A percentile compares a stretch with the other conserved stretches of the same genome.
phyloP scores from a whole-genome alignment of 2,888 invertebrate genomes.

The Hypomecis atomaria region DNA sequence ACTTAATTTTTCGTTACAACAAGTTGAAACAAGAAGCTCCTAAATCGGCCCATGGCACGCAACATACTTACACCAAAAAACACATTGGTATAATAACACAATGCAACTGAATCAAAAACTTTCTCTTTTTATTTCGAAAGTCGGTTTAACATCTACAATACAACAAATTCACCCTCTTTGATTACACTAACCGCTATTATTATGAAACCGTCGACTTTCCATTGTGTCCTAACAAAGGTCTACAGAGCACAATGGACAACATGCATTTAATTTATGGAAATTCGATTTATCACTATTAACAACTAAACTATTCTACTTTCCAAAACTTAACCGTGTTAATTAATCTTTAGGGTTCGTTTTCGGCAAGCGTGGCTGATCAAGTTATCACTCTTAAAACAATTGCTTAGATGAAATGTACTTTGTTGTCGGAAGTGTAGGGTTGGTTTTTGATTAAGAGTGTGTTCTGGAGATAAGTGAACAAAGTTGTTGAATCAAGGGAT shows the following conservation, averaged over 20 bases:
- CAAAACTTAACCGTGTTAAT: constrained; percentile 1
- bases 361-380: not conserved
- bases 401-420: not conserved
- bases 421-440: not conserved
- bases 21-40: no score
- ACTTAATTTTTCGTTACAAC: no score
- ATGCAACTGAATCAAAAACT: no score
- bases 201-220: constrained; percentile 6
- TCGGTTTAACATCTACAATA: no score
- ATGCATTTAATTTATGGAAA: constrained; percentile 30
- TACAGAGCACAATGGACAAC: constrained; percentile 22
- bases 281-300: constrained; percentile 19
- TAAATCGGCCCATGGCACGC: no score
- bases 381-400: not conserved
- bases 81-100: no score
- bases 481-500: constrained; percentile 47
- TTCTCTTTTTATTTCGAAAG: no score
- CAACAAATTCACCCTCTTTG: no score
- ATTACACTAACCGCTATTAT: not conserved
- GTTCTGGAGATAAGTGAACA: constrained; percentile 33
- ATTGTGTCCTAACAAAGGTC: constrained; percentile 19
- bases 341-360: constrained; percentile 18
- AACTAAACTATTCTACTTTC: not conserved
- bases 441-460: not conserved
- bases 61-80: no score